These are phyloP conservation scores for Syngnathus rostellatus DNA, from an alignment of 2,797 vertebrate genomes.

Conservation along the genomic window DNA sequence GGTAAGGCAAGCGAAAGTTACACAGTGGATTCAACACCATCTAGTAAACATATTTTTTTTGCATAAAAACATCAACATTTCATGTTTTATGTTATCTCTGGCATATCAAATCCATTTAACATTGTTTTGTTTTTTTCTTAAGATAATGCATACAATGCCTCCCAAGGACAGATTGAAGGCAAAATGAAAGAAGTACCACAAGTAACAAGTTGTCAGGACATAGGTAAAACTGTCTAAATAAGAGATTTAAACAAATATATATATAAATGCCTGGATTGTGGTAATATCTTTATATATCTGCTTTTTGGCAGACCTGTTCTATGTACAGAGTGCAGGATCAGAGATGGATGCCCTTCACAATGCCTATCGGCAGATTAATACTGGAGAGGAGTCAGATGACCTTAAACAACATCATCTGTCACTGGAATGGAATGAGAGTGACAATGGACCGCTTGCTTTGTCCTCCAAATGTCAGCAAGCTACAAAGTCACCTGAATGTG, in stretches of 20 bases:
- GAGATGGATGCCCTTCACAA: conserved; percentile 81
- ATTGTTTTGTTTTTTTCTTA: conserved; percentile 66
- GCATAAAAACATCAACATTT: too few species aligned
- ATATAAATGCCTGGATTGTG: background rate
- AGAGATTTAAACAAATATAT: background rate
- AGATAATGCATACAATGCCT: conserved; percentile 80
- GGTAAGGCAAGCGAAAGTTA: conserved; percentile 39
- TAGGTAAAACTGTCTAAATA: conserved; percentile 24
- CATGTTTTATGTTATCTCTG: background rate
- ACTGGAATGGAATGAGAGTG: conserved; percentile 4
- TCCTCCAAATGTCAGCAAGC: conserved; percentile 37
- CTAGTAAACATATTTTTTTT: background rate
- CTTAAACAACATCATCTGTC: background rate
- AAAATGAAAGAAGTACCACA: conserved; percentile 7
- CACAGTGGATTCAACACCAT: background rate
- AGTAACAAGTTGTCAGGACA: conserved; percentile 19
- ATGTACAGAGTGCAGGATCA: conserved; percentile 70
- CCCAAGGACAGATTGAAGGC: conserved; percentile 4
- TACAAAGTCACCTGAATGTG: conserved; percentile 54
- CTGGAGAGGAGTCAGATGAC: conserved; percentile 56
- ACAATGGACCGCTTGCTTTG: conserved; percentile 25
- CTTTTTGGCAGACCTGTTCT: conserved; percentile 44
- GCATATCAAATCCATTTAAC: background rate
- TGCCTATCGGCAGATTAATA: conserved; percentile 74
- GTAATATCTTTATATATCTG: too few species aligned